phyloP scores from a whole-genome alignment of 2,797 vertebrate species.

The Neostethus bicornis region DNA sequence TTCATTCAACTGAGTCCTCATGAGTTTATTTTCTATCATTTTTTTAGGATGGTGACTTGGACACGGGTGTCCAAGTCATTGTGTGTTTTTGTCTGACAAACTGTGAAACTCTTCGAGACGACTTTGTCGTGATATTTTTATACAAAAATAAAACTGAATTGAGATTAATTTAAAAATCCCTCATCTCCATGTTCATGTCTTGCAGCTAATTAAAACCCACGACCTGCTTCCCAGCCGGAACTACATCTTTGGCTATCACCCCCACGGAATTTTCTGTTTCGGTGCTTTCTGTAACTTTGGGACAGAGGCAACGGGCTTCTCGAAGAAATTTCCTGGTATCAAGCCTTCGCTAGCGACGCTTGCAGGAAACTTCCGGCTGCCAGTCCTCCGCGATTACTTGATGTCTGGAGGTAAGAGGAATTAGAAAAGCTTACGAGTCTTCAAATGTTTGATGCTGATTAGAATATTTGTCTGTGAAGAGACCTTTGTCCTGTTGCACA shows the following conservation, averaged over 20 bases:
- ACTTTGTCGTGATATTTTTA: too few relatives aligned
- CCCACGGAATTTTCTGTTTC: conserved; percentile 94
- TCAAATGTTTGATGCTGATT: conserved; percentile 40
- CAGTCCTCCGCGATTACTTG: conserved; percentile 92
- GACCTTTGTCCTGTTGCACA: conserved; percentile 70
- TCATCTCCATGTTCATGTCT: conserved; percentile 43
- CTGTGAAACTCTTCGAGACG: too few relatives aligned
- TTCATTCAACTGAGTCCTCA: too few relatives aligned
- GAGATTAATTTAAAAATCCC: too few relatives aligned
- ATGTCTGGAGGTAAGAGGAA: conserved; percentile 93
- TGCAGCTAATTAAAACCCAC: conserved; percentile 95
- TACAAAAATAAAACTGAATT: too few relatives aligned
- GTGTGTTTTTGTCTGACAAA: too few relatives aligned
- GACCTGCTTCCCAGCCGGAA: conserved; percentile 91
- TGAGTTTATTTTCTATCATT: too few relatives aligned
- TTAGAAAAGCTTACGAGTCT: background rate
- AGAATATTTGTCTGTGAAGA: conserved; percentile 28
- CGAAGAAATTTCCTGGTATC: conserved; percentile 96
- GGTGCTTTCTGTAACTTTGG: conserved; percentile 98
- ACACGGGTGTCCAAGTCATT: too few relatives aligned
- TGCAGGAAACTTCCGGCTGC: conserved; percentile 94
- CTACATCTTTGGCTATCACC: conserved; percentile 97
- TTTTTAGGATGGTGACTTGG: too few relatives aligned
- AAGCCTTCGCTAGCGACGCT: conserved; percentile 91
- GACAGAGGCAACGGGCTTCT: conserved; percentile 92